phyloP scores from a whole-genome alignment of 2,797 vertebrate species.

The Parauchenoglanis punctatus region DNA sequence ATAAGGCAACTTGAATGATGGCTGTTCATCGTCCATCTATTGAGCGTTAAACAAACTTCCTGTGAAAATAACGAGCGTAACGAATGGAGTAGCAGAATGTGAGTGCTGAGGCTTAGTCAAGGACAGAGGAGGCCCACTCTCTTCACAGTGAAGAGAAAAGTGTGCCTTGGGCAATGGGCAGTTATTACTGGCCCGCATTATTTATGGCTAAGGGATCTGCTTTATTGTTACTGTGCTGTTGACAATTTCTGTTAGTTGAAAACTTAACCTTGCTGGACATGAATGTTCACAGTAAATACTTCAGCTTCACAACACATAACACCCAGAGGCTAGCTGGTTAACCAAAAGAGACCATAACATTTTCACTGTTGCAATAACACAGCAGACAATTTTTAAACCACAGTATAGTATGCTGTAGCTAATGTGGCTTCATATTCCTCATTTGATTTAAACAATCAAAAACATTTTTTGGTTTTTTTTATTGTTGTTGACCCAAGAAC shows the following conservation, averaged over 20 bases:
- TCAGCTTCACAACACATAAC: conserved; percentile 27
- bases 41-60: conserved; percentile 72
- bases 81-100: conserved; percentile 64
- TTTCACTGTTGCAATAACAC: conserved; percentile 24
- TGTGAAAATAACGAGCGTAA: conserved; percentile 67
- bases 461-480: neutral
- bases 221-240: conserved; percentile 45
- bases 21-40: conserved; percentile 58
- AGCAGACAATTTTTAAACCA: neutral
- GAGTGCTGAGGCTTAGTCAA: conserved; percentile 55
- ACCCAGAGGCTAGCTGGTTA: conserved; percentile 1
- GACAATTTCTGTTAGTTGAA: conserved; percentile 45
- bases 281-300: conserved; percentile 42
- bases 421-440: no score
- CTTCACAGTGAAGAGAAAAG: conserved; percentile 42
- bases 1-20: conserved; percentile 63
- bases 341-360: conserved; percentile 31
- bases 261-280: conserved; percentile 2
- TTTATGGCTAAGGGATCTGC: conserved; percentile 58
- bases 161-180: conserved; percentile 54
- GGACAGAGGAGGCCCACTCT: conserved; percentile 49
- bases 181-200: conserved; percentile 63
- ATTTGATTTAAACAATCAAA: neutral
- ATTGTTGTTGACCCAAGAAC: neutral
- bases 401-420: neutral